These are phyloP conservation scores for Nesidiocoris tenuis DNA, from an alignment of 2,888 invertebrate genomes.

Conservation along the genomic window DNA sequence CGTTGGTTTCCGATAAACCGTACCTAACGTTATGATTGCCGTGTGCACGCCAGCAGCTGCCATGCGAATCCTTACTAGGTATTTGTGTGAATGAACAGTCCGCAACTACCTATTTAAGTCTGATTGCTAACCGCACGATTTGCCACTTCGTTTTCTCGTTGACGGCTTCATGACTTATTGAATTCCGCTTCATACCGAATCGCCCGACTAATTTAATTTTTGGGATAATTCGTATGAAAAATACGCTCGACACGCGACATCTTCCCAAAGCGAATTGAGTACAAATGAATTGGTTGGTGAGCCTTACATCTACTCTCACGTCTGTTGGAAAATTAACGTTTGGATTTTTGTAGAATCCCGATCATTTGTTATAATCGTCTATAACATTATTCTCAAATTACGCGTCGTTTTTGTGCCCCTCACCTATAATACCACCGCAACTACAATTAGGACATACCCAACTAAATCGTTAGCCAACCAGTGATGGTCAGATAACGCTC, in stretches of 20 bases:
- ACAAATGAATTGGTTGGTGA: too few species aligned
- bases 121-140: neutral
- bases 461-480: too few species aligned
- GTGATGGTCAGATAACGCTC: too few species aligned
- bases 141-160: neutral
- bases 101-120: neutral
- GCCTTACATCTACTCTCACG: too few species aligned
- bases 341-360: too few species aligned
- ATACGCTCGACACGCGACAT: neutral
- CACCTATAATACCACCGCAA: too few species aligned
- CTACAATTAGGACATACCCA: too few species aligned
- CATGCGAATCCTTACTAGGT: neutral
- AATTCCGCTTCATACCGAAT: neutral
- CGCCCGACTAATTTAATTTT: neutral
- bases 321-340: too few species aligned
- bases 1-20: neutral
- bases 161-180: neutral
- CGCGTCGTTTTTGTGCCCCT: too few species aligned
- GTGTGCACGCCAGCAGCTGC: neutral
- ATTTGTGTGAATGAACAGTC: neutral
- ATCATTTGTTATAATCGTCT: too few species aligned
- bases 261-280: too few species aligned
- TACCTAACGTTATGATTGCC: neutral
- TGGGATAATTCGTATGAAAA: neutral
- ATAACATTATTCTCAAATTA: too few species aligned